Evolutionary conservation across 2,888 invertebrate species (phyloP), one percentile per base, ranked within the genome.

Genomic region (Drosophila mercatorum): DNA sequence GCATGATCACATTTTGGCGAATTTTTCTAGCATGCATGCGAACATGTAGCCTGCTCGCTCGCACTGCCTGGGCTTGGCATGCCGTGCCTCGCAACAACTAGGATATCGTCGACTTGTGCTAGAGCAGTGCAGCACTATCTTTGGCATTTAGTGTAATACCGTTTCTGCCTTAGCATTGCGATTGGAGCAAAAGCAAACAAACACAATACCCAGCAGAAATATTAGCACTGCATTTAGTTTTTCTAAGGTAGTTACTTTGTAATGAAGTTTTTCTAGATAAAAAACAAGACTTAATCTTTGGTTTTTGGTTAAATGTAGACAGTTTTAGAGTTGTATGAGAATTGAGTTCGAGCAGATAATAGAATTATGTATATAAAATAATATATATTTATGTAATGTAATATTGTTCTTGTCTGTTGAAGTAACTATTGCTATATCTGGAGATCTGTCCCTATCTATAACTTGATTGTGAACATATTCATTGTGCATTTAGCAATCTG

Each of bases 41-140:
- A 34, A n/a, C 17, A 34, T 59, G 28, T 5, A 40, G 38, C 40
- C 4, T 38, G n/a, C 47, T 59, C 58, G 38, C 58, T 59, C 26
- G 47, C 58, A 47, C 36, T 36, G n/a, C n/a, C 2, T 41, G 14
- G 0, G 2, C 10, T 31, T 31, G 49, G 5, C 10, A 14, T 3
- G 17, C 10, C 10, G n/a, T 31, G 49, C 10, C 10, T 28, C 8
- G 6, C 14, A 34, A 12, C 12, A 6, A 34, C 34, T 51, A 17
- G 49, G 47, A 49, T 31, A 49, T 3, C 34, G 5, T 11, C 1
- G 6, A 10, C n/a, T 7, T 17, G 17, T 17, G 34, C 3, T 17
- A 51, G 34, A 51, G 34, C 6, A 34, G 51, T 17, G 49, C 31
- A 49, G n/a, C 8, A 49, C 31, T 31, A 49, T 0, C 5, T 31